Percentiles rank a stretch among this genome's conserved stretches.
These are phyloP conservation scores for Rhagoletis zephyria DNA, from an alignment of 1,140 invertebrate genomes.

Conservation along the genomic window DNA sequence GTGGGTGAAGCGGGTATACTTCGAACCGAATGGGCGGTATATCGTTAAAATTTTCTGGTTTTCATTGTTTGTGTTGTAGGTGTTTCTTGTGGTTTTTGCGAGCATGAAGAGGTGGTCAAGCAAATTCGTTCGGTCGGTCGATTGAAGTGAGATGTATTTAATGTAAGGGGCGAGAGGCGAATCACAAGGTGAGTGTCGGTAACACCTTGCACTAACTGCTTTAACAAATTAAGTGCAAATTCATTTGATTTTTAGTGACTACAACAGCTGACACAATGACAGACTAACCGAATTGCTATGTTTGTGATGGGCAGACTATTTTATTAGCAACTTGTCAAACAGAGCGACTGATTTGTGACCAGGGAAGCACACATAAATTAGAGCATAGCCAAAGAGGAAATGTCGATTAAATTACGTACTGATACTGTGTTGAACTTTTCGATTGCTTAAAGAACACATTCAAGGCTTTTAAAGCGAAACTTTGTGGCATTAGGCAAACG, in stretches of 20 bases:
- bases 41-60: slow-evolving; percentile 44
- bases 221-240: slow-evolving; percentile 51
- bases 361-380: neutral
- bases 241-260: slow-evolving; percentile 49
- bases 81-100: slow-evolving; percentile 40
- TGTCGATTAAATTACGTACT: neutral
- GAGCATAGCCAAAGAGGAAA: neutral
- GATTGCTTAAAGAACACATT: too few relatives aligned
- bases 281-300: neutral
- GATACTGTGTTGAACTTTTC: neutral
- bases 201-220: slow-evolving; percentile 43
- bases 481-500: too few relatives aligned
- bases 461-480: too few relatives aligned
- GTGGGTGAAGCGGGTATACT: neutral
- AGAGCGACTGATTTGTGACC: slow-evolving; percentile 13
- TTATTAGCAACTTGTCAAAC: slow-evolving; percentile 38
- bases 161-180: neutral
- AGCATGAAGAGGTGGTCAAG: slow-evolving; percentile 48
- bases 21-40: slow-evolving; percentile 38
- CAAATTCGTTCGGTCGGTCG: slow-evolving; percentile 13
- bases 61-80: slow-evolving; percentile 37
- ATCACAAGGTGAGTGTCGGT: neutral
- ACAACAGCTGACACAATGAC: slow-evolving; percentile 39
- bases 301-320: neutral
- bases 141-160: slow-evolving; percentile 2